phyloP scores from a whole-genome alignment of 2,113 vertebrate species.

The Equus przewalskii region DNA sequence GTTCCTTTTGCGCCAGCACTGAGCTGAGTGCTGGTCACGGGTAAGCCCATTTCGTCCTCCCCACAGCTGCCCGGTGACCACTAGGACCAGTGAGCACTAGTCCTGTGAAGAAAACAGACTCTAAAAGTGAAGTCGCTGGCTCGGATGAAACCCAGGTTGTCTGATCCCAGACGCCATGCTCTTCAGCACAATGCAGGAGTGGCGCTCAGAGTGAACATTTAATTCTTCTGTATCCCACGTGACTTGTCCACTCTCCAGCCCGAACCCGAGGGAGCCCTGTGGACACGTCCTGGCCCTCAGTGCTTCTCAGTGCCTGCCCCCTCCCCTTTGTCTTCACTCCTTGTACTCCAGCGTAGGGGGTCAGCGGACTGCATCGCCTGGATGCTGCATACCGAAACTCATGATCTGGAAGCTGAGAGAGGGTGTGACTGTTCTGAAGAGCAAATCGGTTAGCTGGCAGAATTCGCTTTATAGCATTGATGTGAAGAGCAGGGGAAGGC shows the following conservation, averaged over 20 bases:
- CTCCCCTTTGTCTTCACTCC: not conserved
- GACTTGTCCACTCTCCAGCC: not conserved
- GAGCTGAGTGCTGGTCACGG: not conserved
- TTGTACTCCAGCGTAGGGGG: not conserved
- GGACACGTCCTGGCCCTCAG: not conserved
- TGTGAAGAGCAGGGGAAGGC: not conserved
- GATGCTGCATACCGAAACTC: not conserved
- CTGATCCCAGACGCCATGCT: not conserved
- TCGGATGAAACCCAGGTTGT: not conserved
- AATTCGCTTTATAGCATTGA: not conserved
- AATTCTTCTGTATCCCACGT: not conserved
- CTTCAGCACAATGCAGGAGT: not conserved
- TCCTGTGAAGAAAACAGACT: not conserved
- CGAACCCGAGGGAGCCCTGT: not conserved
- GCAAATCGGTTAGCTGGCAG: not conserved
- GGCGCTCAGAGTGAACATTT: not conserved
- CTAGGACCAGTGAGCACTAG: not conserved
- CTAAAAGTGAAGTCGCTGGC: not conserved
- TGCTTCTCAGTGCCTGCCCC: not conserved
- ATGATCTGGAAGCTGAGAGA: not conserved
- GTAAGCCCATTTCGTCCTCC: not conserved
- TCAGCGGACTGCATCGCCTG: not conserved
- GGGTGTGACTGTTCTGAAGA: not conserved
- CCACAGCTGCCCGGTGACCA: not conserved
- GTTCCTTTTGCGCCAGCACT: not conserved